Evolutionary conservation across 2,113 vertebrate species (phyloP).

Genomic region (Poecilia latipinna): DNA sequence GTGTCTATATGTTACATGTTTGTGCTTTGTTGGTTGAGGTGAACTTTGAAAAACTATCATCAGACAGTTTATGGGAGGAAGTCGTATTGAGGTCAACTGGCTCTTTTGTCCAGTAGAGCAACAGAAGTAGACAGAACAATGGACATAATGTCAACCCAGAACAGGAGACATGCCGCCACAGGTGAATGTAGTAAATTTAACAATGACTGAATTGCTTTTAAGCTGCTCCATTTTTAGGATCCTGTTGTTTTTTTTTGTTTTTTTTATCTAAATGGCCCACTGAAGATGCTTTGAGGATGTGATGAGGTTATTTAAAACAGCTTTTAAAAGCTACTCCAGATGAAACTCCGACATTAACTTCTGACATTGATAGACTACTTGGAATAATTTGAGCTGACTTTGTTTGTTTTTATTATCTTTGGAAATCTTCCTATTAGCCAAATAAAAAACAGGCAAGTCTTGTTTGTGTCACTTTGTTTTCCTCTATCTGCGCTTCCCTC

Average conservation of each 20-base stretch:
- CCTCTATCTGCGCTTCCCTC: not conserved
- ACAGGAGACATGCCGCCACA: not conserved
- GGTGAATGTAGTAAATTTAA: not conserved
- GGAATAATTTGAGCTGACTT: not conserved
- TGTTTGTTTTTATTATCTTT: not conserved
- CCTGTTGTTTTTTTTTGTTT: not conserved
- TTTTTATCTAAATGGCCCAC: not conserved
- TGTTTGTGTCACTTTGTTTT: not conserved
- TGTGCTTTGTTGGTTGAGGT: not conserved
- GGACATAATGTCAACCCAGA: not conserved
- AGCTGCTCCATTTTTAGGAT: not conserved
- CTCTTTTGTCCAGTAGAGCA: not conserved
- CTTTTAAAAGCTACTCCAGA: not conserved
- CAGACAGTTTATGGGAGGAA: not conserved
- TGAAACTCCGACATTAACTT: not conserved
- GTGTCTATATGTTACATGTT: too few relatives aligned
- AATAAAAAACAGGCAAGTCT: not conserved
- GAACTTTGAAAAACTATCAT: not conserved
- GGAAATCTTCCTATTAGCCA: not conserved
- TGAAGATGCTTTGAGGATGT: not conserved
- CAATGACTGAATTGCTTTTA: not conserved
- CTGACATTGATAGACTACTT: not conserved
- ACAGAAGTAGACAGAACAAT: not conserved
- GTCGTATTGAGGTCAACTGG: not conserved
- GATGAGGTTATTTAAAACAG: not conserved